Percentiles rank a stretch among this genome's conserved stretches.
Conservation (phyloP, 2,797 vertebrate genomes). For the Squalus acanthias region DNA sequence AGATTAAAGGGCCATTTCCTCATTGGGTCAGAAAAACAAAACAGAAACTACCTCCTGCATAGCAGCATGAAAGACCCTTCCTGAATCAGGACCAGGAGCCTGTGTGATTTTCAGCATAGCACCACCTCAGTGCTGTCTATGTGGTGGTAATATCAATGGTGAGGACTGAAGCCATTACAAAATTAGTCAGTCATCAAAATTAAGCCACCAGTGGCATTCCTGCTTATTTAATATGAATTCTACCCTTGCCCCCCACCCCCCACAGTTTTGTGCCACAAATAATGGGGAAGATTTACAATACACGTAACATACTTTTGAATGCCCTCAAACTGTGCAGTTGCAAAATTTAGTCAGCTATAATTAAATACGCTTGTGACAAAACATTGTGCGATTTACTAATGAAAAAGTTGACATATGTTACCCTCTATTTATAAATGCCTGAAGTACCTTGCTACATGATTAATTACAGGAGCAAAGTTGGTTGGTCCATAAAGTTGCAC, state of each 20-base stretch:
- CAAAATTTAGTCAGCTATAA: not conserved
- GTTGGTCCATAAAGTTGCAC: conserved; percentile 96
- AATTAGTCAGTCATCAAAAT: not conserved
- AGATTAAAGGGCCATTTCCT: not conserved
- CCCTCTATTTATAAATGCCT: not conserved
- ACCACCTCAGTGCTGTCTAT: not conserved
- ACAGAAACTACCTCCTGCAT: not conserved
- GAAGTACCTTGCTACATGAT: conserved; percentile 83
- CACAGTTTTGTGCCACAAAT: not conserved
- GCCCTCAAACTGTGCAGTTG: not conserved
- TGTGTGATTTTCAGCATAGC: not conserved
- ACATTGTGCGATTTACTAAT: not conserved
- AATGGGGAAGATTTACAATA: not conserved
- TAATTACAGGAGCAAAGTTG: conserved; percentile 95
- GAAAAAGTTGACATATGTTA: not conserved
- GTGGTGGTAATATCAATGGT: not conserved
- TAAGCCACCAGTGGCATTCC: not conserved
- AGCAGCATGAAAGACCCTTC: not conserved
- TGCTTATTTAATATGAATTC: not conserved
- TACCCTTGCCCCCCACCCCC: too few relatives aligned
- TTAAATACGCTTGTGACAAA: not conserved
- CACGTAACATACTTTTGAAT: not conserved
- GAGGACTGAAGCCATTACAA: not conserved
- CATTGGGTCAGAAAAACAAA: not conserved
- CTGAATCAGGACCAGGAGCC: not conserved